Evolutionary conservation across 2,888 invertebrate genomes (phyloP).

Genomic region (Chaetoderma sp.): DNA sequence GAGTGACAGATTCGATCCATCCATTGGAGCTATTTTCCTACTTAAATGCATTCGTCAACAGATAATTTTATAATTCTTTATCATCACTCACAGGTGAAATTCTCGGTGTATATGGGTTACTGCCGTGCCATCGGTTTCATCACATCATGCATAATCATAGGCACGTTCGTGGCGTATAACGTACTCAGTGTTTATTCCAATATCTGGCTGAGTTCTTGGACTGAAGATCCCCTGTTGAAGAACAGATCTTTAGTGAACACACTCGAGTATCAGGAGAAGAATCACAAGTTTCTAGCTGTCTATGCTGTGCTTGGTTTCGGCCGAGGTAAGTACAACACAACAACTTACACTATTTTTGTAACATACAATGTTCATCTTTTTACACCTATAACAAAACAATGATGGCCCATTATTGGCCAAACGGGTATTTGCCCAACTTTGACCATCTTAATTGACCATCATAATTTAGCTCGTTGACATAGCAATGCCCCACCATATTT

Average conservation of each 20-base stretch:
- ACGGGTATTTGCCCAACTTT: too few species aligned
- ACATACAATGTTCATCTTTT: too few species aligned
- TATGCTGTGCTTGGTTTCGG: slow-evolving; percentile 68
- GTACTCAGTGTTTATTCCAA: slow-evolving; percentile 56
- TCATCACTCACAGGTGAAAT: slow-evolving; percentile 76
- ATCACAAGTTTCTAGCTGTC: slow-evolving; percentile 69
- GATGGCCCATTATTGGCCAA: too few species aligned
- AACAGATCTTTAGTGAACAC: slow-evolving; percentile 51
- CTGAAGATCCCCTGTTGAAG: slow-evolving; percentile 58
- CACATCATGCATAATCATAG: slow-evolving; percentile 82
- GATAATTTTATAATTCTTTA: neutral
- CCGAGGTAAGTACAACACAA: slow-evolving; percentile 58
- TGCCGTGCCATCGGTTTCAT: slow-evolving; percentile 82
- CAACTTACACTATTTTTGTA: too few species aligned
- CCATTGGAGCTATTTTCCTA: too few species aligned
- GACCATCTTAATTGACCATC: too few species aligned
- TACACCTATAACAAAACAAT: too few species aligned
- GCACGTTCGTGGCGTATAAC: slow-evolving; percentile 56
- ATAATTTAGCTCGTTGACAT: too few species aligned
- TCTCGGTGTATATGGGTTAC: slow-evolving; percentile 89
- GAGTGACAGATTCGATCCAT: too few species aligned
- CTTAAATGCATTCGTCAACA: too few species aligned
- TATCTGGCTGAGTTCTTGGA: slow-evolving; percentile 68
- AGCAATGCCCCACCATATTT: too few species aligned
- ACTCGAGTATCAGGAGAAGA: slow-evolving; percentile 45